These are phyloP conservation scores for Syngnathus floridae DNA, from an alignment of 2,113 vertebrate genomes.

Conservation along the genomic window DNA sequence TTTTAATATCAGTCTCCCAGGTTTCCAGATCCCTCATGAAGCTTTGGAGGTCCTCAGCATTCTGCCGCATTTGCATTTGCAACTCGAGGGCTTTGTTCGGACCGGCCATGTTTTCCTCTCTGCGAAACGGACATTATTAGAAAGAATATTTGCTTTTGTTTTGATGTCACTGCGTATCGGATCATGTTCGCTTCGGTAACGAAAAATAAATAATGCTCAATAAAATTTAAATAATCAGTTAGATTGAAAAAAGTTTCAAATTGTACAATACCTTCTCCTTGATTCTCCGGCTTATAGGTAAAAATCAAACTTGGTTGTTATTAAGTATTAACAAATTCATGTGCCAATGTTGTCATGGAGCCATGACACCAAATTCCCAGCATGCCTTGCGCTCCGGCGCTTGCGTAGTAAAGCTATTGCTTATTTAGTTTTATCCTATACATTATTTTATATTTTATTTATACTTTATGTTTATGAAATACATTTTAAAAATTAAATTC, in stretches of 20 bases:
- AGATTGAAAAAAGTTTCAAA: not conserved
- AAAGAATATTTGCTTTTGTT: not conserved
- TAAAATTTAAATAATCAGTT: not conserved
- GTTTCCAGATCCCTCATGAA: constrained; percentile 86
- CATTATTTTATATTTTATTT: not conserved
- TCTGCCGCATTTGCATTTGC: constrained; percentile 88
- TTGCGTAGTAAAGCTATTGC: not conserved
- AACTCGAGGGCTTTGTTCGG: constrained; percentile 82
- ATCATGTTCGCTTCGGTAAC: not conserved
- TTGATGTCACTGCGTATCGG: not conserved
- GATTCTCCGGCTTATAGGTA: not conserved
- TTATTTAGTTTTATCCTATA: too few species aligned
- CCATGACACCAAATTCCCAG: constrained; percentile 62
- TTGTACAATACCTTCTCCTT: constrained; percentile 16
- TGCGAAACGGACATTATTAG: not conserved
- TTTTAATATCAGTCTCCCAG: constrained; percentile 92
- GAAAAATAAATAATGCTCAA: constrained; percentile 1
- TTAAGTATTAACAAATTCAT: constrained; percentile 1
- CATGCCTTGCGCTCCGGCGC: constrained; percentile 22
- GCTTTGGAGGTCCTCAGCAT: constrained; percentile 87
- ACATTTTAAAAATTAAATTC: not conserved
- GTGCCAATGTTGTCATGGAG: constrained; percentile 53
- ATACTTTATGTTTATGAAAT: not conserved
- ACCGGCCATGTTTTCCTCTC: constrained; percentile 69
- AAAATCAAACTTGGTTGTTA: not conserved